Conservation (phyloP, 1,140 invertebrate genomes). For the Pachyrhynchus sulphureomaculatus region DNA sequence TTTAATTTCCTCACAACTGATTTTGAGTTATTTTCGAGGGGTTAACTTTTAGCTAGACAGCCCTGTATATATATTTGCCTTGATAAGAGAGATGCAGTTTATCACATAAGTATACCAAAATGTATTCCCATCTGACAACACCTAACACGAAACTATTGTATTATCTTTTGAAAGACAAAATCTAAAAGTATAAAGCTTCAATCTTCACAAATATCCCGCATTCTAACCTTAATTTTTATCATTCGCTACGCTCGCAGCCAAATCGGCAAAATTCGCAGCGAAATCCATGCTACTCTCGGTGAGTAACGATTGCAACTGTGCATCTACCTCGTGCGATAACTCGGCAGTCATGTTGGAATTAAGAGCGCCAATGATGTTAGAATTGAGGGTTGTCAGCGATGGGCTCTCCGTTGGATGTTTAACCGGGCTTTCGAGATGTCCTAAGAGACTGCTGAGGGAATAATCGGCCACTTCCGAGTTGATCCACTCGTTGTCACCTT, state of each 20-base stretch:
- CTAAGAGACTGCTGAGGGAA: slow-evolving; percentile 77
- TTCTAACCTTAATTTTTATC: slow-evolving; percentile 28
- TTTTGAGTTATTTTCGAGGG: no score
- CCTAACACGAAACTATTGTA: no score
- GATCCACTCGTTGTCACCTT: slow-evolving; percentile 72
- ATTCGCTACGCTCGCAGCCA: slow-evolving; percentile 59
- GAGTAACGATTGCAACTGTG: slow-evolving; percentile 78
- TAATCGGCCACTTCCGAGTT: slow-evolving; percentile 77
- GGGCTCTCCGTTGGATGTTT: slow-evolving; percentile 49
- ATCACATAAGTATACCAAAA: no score
- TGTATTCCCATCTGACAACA: no score
- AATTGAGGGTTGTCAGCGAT: no score
- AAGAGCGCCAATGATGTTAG: slow-evolving; percentile 30
- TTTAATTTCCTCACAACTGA: no score
- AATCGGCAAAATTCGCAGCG: slow-evolving; percentile 81
- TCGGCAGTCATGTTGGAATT: slow-evolving; percentile 53
- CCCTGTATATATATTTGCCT: no score
- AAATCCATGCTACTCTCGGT: slow-evolving; percentile 84
- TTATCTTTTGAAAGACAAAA: no score
- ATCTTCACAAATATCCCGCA: no score
- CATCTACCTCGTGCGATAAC: slow-evolving; percentile 64
- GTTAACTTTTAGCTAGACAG: no score
- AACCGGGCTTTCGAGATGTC: slow-evolving; percentile 70
- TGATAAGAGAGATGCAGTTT: no score
- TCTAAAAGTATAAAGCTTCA: no score